These are phyloP conservation scores for Gallinago jamesoni DNA, from an alignment of 2,113 vertebrate genomes.

Conservation along the genomic window DNA sequence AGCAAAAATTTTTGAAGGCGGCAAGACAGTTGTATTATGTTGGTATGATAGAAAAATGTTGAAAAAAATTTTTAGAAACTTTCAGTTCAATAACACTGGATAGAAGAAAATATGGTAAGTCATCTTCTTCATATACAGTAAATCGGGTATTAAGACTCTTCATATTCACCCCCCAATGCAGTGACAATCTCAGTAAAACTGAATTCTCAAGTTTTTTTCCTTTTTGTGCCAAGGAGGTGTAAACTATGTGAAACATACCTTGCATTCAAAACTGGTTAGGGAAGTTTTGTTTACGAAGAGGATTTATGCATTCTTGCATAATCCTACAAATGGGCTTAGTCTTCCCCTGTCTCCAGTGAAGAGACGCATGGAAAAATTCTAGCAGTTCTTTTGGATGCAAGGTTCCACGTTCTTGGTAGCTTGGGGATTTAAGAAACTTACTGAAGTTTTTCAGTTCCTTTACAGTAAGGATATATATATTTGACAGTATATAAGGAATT, in stretches of 20 bases:
- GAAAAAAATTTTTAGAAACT: not conserved
- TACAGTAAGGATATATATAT: not conserved
- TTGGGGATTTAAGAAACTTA: not conserved
- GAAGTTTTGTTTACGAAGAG: slow-evolving; percentile 11
- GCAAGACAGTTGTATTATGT: not conserved
- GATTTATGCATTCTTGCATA: slow-evolving; percentile 21
- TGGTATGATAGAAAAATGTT: not conserved
- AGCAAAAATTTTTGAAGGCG: not conserved
- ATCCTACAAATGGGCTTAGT: not conserved
- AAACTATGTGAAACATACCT: not conserved
- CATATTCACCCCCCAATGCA: not conserved
- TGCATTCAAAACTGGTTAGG: slow-evolving; percentile 17
- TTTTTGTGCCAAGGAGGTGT: not conserved
- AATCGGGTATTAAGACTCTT: not conserved
- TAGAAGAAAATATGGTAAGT: not conserved
- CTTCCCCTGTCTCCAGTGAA: not conserved
- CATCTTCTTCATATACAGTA: not conserved
- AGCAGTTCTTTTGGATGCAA: not conserved
- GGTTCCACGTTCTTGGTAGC: not conserved
- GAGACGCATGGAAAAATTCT: not conserved
- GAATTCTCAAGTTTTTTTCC: not conserved
- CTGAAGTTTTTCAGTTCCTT: not conserved
- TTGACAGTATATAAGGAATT: not conserved
- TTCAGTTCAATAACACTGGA: not conserved
- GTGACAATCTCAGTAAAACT: not conserved